These are phyloP conservation scores for Drosophila ustulata DNA, from an alignment of 2,888 invertebrate genomes.

Conservation along the genomic window DNA sequence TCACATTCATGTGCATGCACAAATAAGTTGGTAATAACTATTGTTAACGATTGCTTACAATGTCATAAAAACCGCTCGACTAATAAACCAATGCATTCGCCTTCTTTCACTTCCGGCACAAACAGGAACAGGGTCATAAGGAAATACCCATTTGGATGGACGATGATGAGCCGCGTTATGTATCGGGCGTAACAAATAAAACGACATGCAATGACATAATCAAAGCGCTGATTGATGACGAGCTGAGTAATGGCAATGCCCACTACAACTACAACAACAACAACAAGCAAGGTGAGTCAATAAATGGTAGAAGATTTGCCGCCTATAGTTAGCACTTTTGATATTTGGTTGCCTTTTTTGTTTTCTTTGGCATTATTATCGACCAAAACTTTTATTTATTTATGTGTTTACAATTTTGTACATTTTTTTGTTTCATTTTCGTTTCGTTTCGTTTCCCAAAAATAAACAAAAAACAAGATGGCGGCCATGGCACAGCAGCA, in stretches of 20 bases:
- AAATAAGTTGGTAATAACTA: slow-evolving; percentile 4
- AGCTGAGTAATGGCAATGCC: slow-evolving; percentile 73
- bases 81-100: slow-evolving; percentile 26
- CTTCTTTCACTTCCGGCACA: slow-evolving; percentile 11
- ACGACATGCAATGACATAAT: slow-evolving; percentile 85
- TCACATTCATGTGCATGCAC: neutral
- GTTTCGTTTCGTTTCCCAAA: slow-evolving; percentile 52
- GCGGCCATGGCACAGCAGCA: slow-evolving; percentile 78
- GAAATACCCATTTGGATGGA: slow-evolving; percentile 84
- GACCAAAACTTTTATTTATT: slow-evolving; percentile 46
- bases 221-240: slow-evolving; percentile 84
- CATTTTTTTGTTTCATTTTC: slow-evolving; percentile 32
- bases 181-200: slow-evolving; percentile 83
- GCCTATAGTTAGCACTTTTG: slow-evolving; percentile 24
- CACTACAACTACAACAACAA: slow-evolving; percentile 47
- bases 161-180: slow-evolving; percentile 82
- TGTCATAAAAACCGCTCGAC: slow-evolving; percentile 5
- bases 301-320: neutral
- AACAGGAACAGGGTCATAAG: slow-evolving; percentile 79
- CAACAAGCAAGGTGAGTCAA: slow-evolving; percentile 28
- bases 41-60: slow-evolving; percentile 1
- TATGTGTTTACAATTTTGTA: slow-evolving; percentile 47
- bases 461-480: slow-evolving; percentile 68
- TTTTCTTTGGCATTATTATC: slow-evolving; percentile 11
- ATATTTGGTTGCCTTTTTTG: neutral